Conservation (phyloP, 2,113 vertebrate genomes). For the Acrocephalus kingi region DNA sequence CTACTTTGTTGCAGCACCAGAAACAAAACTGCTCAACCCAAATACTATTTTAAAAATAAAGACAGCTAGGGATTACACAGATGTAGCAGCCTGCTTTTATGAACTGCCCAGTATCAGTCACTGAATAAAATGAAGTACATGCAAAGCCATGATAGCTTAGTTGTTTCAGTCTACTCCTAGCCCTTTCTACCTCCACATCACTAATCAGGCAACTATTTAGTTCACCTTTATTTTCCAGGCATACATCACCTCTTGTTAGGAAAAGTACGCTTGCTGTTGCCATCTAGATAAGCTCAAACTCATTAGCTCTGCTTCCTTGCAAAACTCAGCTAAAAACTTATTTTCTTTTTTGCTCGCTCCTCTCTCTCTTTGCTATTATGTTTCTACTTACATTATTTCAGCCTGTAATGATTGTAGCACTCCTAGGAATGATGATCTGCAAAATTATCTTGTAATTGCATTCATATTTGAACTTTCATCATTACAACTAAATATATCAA, state of each 20-base stretch:
- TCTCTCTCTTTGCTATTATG: neutral
- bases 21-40: neutral
- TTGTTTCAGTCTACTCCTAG: neutral
- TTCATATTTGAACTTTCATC: neutral
- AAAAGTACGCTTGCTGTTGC: conserved; percentile 31
- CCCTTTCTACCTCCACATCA: neutral
- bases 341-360: neutral
- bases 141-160: neutral
- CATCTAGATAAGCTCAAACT: conserved; percentile 21
- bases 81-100: neutral
- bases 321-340: neutral
- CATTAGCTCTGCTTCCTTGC: conserved; percentile 11
- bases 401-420: neutral
- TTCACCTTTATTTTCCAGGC: neutral
- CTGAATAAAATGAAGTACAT: neutral
- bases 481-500: neutral
- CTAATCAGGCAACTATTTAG: neutral
- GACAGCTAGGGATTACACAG: neutral
- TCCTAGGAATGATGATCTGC: neutral
- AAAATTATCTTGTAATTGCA: conserved; percentile 15
- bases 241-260: neutral
- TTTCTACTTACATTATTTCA: neutral
- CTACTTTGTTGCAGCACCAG: neutral
- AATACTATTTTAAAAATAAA: neutral
- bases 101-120: neutral